Conservation (phyloP, 1,140 invertebrate genomes). For the Euura saliciscinereae region DNA sequence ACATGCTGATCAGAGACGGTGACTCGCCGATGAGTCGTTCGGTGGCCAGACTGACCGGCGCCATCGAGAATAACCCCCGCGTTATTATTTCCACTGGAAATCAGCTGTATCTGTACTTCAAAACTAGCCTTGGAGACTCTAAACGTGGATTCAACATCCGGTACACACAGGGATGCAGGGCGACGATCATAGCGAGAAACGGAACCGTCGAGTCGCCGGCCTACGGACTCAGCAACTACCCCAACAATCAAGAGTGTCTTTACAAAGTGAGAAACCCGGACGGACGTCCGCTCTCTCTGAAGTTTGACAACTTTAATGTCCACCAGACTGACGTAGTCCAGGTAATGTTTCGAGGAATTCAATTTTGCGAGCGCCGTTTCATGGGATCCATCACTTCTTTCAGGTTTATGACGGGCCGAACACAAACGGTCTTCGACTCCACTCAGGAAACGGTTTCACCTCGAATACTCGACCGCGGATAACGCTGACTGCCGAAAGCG, state of each 20-base stretch:
- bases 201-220: constrained; percentile 89
- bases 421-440: constrained; percentile 82
- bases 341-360: constrained; percentile 46
- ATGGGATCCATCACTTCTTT: not conserved
- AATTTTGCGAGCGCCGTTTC: not conserved
- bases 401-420: constrained; percentile 87
- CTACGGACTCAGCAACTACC: constrained; percentile 82
- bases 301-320: constrained; percentile 86
- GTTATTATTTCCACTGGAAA: constrained; percentile 91
- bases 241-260: constrained; percentile 90
- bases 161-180: constrained; percentile 86
- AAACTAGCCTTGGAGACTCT: constrained; percentile 87
- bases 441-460: constrained; percentile 88
- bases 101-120: constrained; percentile 90
- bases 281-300: constrained; percentile 83
- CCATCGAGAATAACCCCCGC: constrained; percentile 75
- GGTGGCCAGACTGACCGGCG: constrained; percentile 83
- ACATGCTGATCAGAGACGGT: constrained; percentile 88
- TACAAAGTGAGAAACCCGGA: constrained; percentile 86
- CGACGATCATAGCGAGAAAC: constrained; percentile 79
- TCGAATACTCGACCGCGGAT: constrained; percentile 81
- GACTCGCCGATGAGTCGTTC: constrained; percentile 82
- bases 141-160: constrained; percentile 90
- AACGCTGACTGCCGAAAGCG: constrained; percentile 89
- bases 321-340: constrained; percentile 87